Conservation (phyloP, 1,140 invertebrate species). For the Planococcus citri region DNA sequence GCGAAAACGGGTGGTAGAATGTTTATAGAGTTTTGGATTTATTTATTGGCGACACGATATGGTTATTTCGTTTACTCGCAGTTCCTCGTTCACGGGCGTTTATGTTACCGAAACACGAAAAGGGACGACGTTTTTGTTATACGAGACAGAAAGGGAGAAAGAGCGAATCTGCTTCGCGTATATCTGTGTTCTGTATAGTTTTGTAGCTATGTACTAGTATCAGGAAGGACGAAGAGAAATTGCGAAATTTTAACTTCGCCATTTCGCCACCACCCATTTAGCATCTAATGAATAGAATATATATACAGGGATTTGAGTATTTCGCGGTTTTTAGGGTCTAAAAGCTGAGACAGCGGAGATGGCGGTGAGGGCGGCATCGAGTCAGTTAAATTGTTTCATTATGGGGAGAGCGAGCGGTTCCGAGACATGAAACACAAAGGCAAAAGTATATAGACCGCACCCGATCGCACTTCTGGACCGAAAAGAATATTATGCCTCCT, state of each 20-base stretch:
- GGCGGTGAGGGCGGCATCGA: not conserved
- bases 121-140: not conserved
- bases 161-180: too few species aligned
- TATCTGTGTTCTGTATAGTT: too few species aligned
- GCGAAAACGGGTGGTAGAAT: not conserved
- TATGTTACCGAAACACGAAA: not conserved
- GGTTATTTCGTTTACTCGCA: not conserved
- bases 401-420: not conserved
- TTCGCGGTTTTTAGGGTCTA: not conserved
- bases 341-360: too few species aligned
- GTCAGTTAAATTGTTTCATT: not conserved
- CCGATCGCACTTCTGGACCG: too few species aligned
- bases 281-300: constrained; percentile 3
- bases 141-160: too few species aligned
- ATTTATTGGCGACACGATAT: constrained; percentile 3
- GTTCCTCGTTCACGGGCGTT: not conserved
- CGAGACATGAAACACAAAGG: not conserved
- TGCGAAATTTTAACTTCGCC: not conserved
- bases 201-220: too few species aligned
- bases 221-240: not conserved
- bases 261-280: not conserved
- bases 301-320: not conserved
- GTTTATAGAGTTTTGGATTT: not conserved
- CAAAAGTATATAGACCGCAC: too few species aligned
- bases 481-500: too few species aligned